Evolutionary conservation across 53 echinoderm and acorn worm genomes (phyloP).

Genomic region (Pentamera pediparva): DNA sequence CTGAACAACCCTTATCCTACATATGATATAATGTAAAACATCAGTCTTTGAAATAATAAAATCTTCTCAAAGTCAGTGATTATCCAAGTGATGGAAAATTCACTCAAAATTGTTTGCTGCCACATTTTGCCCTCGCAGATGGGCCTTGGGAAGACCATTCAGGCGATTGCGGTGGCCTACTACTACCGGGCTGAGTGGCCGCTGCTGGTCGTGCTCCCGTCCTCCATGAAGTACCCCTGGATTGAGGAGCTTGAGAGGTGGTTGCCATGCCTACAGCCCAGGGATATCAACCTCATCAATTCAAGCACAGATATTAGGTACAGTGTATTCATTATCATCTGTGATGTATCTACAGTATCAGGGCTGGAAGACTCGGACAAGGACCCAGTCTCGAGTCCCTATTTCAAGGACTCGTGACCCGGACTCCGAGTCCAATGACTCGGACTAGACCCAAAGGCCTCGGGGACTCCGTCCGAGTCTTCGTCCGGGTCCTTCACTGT

Average conservation of each 20-base stretch:
- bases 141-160: slow-evolving; percentile 75
- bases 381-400: too few species aligned
- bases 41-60: too few species aligned
- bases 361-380: too few species aligned
- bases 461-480: too few species aligned
- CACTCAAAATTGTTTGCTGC: not conserved
- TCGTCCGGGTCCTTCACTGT: too few species aligned
- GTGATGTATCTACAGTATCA: not conserved
- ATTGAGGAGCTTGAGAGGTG: slow-evolving; percentile 72
- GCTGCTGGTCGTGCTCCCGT: slow-evolving; percentile 62
- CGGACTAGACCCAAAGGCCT: too few species aligned
- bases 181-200: slow-evolving; percentile 73
- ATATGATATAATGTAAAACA: too few species aligned
- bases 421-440: not conserved
- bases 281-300: slow-evolving; percentile 59
- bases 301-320: slow-evolving; percentile 66
- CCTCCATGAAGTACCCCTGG: slow-evolving; percentile 80
- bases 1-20: too few species aligned
- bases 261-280: slow-evolving; percentile 69
- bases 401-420: too few species aligned
- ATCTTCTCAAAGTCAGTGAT: too few species aligned
- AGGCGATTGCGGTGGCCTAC: slow-evolving; percentile 67
- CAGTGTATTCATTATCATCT: not conserved
- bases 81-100: not conserved
- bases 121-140: slow-evolving; percentile 57